phyloP scores from a whole-genome alignment of 2,797 vertebrate species.

The Australoheros facetus region DNA sequence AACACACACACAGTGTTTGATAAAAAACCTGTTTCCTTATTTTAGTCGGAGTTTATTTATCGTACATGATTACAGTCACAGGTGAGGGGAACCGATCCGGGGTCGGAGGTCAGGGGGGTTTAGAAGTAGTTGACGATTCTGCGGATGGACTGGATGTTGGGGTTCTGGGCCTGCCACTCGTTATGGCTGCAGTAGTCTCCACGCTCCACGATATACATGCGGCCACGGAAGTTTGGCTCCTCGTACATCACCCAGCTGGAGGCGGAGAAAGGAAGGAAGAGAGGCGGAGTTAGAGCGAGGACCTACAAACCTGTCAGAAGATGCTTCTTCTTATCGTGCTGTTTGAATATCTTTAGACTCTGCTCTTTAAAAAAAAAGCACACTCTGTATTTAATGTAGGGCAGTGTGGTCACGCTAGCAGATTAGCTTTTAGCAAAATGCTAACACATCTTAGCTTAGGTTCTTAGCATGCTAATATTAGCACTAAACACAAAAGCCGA shows the following conservation, averaged over 20 bases:
- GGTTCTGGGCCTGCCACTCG: slow-evolving; percentile 88
- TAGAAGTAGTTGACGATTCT: slow-evolving; percentile 92
- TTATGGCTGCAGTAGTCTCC: slow-evolving; percentile 87
- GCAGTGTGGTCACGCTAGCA: fast-evolving
- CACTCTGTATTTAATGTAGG: too few relatives aligned
- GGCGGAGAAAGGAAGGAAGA: fast-evolving
- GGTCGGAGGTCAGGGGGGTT: slow-evolving; percentile 27
- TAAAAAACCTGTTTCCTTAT: slow-evolving; percentile 67
- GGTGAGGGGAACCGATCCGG: neutral
- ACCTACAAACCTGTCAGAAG: neutral
- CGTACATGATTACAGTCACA: slow-evolving; percentile 61
- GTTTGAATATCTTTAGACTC: fast-evolving
- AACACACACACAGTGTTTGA: slow-evolving; percentile 57
- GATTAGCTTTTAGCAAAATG: too few relatives aligned
- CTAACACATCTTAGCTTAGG: neutral
- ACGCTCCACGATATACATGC: slow-evolving; percentile 91
- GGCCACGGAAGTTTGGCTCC: slow-evolving; percentile 92
- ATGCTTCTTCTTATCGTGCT: too few relatives aligned
- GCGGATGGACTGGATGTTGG: slow-evolving; percentile 89
- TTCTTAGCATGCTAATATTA: neutral
- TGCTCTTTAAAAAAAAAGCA: fast-evolving
- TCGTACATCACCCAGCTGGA: slow-evolving; percentile 93
- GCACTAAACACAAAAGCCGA: neutral
- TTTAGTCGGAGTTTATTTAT: slow-evolving; percentile 69
- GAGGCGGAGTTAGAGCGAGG: neutral